Percentiles rank a stretch among this genome's conserved stretches.
Conservation (phyloP, 2,888 invertebrate species). For the Tricholauxania praeusta region DNA sequence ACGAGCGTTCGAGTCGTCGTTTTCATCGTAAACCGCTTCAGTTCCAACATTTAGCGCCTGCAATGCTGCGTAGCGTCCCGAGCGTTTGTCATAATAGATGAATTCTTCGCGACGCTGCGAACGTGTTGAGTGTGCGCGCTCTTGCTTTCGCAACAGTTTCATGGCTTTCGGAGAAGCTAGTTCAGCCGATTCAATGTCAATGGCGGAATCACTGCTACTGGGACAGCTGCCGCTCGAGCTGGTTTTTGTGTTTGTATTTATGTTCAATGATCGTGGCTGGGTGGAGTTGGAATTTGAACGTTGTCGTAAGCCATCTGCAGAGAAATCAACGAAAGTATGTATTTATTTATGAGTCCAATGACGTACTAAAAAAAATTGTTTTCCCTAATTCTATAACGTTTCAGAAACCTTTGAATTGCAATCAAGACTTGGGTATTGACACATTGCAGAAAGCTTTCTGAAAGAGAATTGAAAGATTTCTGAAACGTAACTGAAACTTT, state of each 20-base stretch:
- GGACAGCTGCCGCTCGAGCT: conserved; percentile 51
- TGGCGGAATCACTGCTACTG: conserved; percentile 61
- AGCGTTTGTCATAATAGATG: conserved; percentile 49
- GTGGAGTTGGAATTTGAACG: conserved; percentile 49
- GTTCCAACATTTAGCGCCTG: conserved; percentile 17
- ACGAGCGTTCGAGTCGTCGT: not conserved
- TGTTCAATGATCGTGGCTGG: conserved; percentile 10
- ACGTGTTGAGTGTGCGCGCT: not conserved
- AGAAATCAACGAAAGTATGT: not conserved
- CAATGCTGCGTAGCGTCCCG: conserved; percentile 48
- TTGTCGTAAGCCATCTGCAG: conserved; percentile 45
- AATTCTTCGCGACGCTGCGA: conserved; percentile 41
- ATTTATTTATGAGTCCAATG: too few relatives aligned
- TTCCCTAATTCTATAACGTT: too few relatives aligned
- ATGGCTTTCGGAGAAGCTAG: conserved; percentile 42
- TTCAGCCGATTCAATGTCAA: conserved; percentile 57
- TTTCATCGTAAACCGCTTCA: not conserved
- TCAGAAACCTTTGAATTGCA: too few relatives aligned
- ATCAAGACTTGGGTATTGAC: too few relatives aligned
- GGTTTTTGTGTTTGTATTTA: conserved; percentile 29
- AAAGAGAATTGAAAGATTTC: too few relatives aligned
- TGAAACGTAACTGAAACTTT: too few relatives aligned
- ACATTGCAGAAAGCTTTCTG: too few relatives aligned
- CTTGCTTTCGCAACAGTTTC: conserved; percentile 6
- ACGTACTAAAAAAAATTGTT: too few relatives aligned